Evolutionary conservation across 2,888 invertebrate species (phyloP).

Genomic region (Dryobota labecula): DNA sequence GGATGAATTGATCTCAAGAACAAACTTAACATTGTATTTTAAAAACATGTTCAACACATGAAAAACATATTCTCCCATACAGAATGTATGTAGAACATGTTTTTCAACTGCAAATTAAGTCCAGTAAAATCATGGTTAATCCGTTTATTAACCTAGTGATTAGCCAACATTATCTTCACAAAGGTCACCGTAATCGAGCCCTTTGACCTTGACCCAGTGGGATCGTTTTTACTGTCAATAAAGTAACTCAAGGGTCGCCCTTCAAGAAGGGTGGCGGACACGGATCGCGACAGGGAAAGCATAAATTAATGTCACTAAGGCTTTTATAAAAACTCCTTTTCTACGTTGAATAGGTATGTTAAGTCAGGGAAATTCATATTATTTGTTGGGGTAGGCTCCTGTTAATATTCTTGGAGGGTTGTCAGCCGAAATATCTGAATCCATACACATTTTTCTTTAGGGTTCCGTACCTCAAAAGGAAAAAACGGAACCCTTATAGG

Average conservation of each 20-base stretch:
- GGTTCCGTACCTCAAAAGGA: no score
- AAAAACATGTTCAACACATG: no score
- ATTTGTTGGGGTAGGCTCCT: no score
- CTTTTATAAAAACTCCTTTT: conserved; percentile 1
- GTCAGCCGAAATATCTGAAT: no score
- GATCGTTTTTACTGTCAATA: conserved; percentile 62
- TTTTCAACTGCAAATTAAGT: no score
- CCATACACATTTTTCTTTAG: no score
- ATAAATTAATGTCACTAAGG: conserved; percentile 34
- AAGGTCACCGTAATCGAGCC: conserved; percentile 16
- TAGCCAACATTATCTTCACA: conserved; percentile 12
- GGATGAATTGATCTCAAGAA: no score
- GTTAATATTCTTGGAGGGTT: no score
- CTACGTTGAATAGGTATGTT: background rate
- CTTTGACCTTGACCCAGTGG: conserved; percentile 44
- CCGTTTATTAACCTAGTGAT: background rate
- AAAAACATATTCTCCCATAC: no score
- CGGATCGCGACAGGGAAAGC: conserved; percentile 16
- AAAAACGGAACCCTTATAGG: no score
- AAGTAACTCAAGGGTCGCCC: conserved; percentile 66
- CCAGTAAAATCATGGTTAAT: background rate
- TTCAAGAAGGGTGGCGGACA: conserved; percentile 41
- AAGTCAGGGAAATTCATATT: background rate
- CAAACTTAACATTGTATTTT: no score
- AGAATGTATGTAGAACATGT: no score